Base-by-base conservation (phyloP, 1,140 invertebrate genomes). In the Teleopsis dalmanni region DNA sequence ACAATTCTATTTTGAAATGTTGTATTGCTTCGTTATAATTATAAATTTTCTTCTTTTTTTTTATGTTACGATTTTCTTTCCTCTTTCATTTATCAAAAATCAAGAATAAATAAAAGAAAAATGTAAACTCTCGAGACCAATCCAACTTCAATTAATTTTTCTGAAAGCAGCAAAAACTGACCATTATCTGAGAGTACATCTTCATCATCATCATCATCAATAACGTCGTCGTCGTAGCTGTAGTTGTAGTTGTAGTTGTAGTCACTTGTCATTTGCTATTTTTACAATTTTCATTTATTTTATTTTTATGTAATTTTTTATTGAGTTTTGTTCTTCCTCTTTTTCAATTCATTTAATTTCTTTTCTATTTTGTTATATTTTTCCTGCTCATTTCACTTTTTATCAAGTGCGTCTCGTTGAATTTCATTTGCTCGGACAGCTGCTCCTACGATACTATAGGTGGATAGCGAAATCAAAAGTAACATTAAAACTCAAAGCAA, bases 401-500 rank as follows among this genome's bases (percentile, higher is more conserved):
- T 26, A 26, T 42, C 23, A 16, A 42, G 16, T 26, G 59, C 57
- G 53, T 62, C 54, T 58, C 47, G 59, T 65, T 62, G 57, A 64
- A 64, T 65, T 64, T 65, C 62, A 65, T 64, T 65, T 11, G 40
- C n/a, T 26, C 10, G 25, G 23, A 42, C 40, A 42, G 23, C 40
- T 42, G 40, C 40, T n/a, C 23, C 40, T n/a, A n/a, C n/a, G n/a
- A n/a, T n/a, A n/a, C n/a, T n/a, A n/a, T n/a, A n/a, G n/a, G n/a
- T 31, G 29, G n/a, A n/a, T 9, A 31, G 29, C 9, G n/a, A 31
- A 31, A 31, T 31, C 9, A 31, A n/a, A n/a, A 31, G 8, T 31
- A 31, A 9, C 29, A n/a, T 9, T 9, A 31, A n/a, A 31, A 31
- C 9, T 31, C 29, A 31, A 31, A 31, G n/a, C n/a, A n/a, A n/a